Percentiles rank a stretch among this genome's conserved stretches.
Evolutionary conservation across 2,113 vertebrate species (phyloP).

Genomic region (Neopipo cinnamomea): DNA sequence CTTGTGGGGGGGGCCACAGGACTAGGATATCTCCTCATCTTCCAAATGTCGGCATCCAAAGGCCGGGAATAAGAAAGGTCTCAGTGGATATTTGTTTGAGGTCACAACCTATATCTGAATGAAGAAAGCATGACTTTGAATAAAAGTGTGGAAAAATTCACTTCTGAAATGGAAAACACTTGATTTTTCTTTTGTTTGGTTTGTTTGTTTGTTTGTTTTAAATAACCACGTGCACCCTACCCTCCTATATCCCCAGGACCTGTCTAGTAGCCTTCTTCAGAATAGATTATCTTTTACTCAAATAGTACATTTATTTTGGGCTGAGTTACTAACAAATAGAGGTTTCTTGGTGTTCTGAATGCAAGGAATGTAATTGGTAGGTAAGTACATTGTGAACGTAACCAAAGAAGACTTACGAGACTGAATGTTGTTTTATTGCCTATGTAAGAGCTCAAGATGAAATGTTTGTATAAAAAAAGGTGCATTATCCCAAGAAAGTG

Average conservation of each 20-base stretch:
- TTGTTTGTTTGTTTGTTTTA: background rate
- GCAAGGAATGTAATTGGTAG: background rate
- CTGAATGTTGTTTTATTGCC: constrained; percentile 10
- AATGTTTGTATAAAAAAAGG: constrained; percentile 11
- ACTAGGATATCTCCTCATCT: rapidly evolving
- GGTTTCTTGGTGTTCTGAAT: background rate
- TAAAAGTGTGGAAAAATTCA: background rate
- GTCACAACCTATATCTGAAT: background rate
- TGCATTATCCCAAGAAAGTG: background rate
- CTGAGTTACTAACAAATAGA: background rate
- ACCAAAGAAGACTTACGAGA: background rate
- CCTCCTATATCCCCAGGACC: background rate
- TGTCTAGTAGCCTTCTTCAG: background rate
- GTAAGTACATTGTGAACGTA: background rate
- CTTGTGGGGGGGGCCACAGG: background rate
- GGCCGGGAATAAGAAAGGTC: background rate
- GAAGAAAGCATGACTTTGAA: background rate
- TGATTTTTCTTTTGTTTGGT: background rate
- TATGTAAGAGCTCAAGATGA: background rate
- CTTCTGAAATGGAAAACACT: background rate
- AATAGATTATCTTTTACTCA: background rate
- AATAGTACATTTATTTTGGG: background rate
- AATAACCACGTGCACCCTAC: background rate
- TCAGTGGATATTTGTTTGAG: background rate
- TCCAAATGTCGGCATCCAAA: background rate